A percentile compares a stretch with the other conserved stretches of the same genome.
phyloP scores from a whole-genome alignment of 1,140 invertebrate species.

The Mesaphorura yosii region DNA sequence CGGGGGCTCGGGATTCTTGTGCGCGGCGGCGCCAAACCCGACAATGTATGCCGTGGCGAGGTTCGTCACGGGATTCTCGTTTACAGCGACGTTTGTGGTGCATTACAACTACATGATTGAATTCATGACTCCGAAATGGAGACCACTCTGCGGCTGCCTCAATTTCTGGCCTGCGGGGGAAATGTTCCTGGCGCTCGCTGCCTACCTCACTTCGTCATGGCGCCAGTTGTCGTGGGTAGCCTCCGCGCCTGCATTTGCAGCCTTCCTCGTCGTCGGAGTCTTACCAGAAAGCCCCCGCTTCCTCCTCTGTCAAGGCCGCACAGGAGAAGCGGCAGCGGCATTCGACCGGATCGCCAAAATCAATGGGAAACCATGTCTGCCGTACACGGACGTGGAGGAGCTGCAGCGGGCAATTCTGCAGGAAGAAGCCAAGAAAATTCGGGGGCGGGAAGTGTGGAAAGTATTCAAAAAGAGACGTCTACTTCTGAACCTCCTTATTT shows the following conservation, averaged over 20 bases:
- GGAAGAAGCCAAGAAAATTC: not conserved
- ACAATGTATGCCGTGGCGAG: constrained; percentile 9
- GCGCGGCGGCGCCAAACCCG: constrained; percentile 3
- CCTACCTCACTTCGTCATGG: constrained; percentile 17
- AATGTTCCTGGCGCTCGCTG: constrained; percentile 17
- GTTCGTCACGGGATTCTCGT: constrained; percentile 16
- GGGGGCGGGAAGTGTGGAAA: not conserved
- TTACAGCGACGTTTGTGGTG: constrained; percentile 15
- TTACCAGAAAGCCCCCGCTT: constrained; percentile 17
- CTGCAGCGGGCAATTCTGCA: not conserved
- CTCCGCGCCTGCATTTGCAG: constrained; percentile 3
- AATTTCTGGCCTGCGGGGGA: constrained; percentile 22
- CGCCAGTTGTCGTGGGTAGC: constrained; percentile 10
- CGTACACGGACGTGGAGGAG: not conserved
- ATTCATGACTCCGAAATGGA: constrained; percentile 17
- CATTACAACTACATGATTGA: constrained; percentile 21
- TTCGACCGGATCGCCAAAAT: constrained; percentile 15
- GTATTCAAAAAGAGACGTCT: not conserved
- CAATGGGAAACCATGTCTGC: constrained; percentile 1
- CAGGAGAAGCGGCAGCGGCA: constrained; percentile 15
- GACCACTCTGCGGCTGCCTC: constrained; percentile 18
- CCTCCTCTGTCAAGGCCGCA: constrained; percentile 16
- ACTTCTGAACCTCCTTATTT: not conserved
- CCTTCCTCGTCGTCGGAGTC: constrained; percentile 1
- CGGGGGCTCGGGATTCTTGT: constrained; percentile 1